These are phyloP conservation scores for Phenganax stokvisi DNA, from an alignment of 92 coral and sea anemone species.

Conservation along the genomic window DNA sequence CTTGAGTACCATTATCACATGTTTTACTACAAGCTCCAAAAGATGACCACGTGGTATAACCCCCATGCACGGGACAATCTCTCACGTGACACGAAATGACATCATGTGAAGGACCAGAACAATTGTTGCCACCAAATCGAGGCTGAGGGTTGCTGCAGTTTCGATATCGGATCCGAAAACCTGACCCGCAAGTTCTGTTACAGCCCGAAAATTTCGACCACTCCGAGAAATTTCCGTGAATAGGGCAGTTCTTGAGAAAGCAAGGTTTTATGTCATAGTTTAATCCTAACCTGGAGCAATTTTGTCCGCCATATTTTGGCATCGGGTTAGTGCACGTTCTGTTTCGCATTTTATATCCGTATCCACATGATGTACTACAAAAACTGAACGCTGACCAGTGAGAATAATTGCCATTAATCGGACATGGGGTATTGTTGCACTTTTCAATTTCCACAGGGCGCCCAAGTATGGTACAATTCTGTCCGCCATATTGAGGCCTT, in stretches of 20 bases:
- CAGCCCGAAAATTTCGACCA: constrained; percentile 42
- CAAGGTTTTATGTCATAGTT: constrained; percentile 17
- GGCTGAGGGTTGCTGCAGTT: constrained; percentile 33
- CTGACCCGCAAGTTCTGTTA: constrained; percentile 39
- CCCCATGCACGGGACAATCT: constrained; percentile 50
- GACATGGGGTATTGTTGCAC: constrained; percentile 57
- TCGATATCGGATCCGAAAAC: constrained; percentile 27
- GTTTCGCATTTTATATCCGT: constrained; percentile 23
- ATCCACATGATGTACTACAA: constrained; percentile 39
- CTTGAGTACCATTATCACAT: constrained; percentile 62
- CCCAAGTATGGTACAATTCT: constrained; percentile 59
- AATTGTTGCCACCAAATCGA: constrained; percentile 43
- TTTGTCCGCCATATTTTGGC: constrained; percentile 39
- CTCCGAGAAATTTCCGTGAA: constrained; percentile 46
- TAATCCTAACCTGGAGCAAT: constrained; percentile 31
- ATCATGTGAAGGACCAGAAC: constrained; percentile 32
- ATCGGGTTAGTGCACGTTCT: constrained; percentile 42
- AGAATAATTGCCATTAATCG: constrained; percentile 39
- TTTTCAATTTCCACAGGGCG: constrained; percentile 31
- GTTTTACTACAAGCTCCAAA: constrained; percentile 57
- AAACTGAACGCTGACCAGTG: constrained; percentile 35
- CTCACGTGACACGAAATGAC: constrained; percentile 19
- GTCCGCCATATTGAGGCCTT: constrained; percentile 69
- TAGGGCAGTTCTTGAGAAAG: constrained; percentile 32
- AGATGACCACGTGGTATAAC: constrained; percentile 51